Evolutionary conservation across 2,888 invertebrate genomes (phyloP).

Genomic region (Syrista parreyssii): DNA sequence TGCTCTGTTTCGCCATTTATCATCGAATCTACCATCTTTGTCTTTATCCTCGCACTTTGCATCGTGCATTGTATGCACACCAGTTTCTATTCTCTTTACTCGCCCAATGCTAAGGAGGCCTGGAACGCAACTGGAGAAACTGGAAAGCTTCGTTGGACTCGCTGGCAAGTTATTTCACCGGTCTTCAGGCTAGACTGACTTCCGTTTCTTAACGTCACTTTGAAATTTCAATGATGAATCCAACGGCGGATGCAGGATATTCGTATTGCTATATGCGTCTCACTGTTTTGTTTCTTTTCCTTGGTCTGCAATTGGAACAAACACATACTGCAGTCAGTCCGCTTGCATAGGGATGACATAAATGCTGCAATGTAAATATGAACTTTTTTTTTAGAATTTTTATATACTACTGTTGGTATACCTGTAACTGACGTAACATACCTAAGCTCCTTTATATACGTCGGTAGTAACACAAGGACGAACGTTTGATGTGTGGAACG

Average conservation of each 20-base stretch:
- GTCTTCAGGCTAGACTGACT: not conserved
- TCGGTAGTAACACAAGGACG: not conserved
- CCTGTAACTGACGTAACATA: not conserved
- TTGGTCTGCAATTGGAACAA: not conserved
- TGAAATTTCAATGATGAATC: not conserved
- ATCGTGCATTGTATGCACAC: not conserved
- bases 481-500: not conserved
- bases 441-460: not conserved
- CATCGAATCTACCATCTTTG: constrained; percentile 11
- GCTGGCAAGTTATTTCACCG: not conserved
- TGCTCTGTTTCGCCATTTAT: constrained; percentile 16
- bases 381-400: not conserved
- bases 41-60: not conserved
- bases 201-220: not conserved
- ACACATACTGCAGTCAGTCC: not conserved
- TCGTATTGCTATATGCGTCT: constrained; percentile 19
- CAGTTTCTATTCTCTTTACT: not conserved
- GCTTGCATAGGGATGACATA: not conserved
- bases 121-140: not conserved
- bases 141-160: not conserved
- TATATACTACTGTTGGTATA: not conserved
- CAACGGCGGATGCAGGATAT: not conserved
- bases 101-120: not conserved
- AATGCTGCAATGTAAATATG: not conserved
- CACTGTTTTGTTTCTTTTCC: constrained; percentile 19